Evolutionary conservation across 2,888 invertebrate genomes (phyloP).

Genomic region (Tiphia femorata): DNA sequence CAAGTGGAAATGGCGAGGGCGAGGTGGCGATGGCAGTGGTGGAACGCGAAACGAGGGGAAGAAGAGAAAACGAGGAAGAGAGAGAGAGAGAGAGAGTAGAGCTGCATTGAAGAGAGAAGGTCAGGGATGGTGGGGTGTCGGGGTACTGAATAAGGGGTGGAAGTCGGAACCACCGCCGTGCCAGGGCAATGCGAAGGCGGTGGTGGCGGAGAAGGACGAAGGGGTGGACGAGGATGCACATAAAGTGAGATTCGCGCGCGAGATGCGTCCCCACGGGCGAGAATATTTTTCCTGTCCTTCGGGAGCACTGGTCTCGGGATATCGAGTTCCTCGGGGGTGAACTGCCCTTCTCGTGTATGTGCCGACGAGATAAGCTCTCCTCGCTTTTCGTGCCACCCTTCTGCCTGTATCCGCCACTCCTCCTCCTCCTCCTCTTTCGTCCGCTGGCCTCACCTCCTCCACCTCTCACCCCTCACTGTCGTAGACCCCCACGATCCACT

Average conservation of each 20-base stretch:
- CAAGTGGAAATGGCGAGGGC: neutral
- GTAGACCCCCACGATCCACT: slow-evolving; percentile 3
- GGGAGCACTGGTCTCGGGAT: slow-evolving; percentile 13
- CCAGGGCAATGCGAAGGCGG: neutral
- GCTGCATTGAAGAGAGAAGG: neutral
- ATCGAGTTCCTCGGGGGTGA: slow-evolving; percentile 19
- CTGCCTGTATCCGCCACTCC: neutral
- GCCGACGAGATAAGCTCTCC: slow-evolving; percentile 26
- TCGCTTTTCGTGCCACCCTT: slow-evolving; percentile 5
- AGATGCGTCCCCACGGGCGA: slow-evolving; percentile 28
- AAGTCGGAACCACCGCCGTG: neutral
- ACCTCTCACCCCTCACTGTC: neutral
- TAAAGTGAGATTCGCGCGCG: slow-evolving; percentile 31
- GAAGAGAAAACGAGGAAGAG: neutral
- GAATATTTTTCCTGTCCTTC: slow-evolving; percentile 32
- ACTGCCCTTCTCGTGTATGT: slow-evolving; percentile 20
- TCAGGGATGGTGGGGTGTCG: neutral
- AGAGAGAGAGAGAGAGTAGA: neutral
- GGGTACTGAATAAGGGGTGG: neutral
- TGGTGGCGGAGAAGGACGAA: neutral
- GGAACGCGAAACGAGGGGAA: neutral
- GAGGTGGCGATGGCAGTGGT: neutral
- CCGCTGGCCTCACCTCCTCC: neutral
- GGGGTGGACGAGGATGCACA: slow-evolving; percentile 10
- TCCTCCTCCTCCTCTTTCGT: neutral